Evolutionary conservation across 1,140 invertebrate species (phyloP).

Genomic region (Drosophila ohnishii): DNA sequence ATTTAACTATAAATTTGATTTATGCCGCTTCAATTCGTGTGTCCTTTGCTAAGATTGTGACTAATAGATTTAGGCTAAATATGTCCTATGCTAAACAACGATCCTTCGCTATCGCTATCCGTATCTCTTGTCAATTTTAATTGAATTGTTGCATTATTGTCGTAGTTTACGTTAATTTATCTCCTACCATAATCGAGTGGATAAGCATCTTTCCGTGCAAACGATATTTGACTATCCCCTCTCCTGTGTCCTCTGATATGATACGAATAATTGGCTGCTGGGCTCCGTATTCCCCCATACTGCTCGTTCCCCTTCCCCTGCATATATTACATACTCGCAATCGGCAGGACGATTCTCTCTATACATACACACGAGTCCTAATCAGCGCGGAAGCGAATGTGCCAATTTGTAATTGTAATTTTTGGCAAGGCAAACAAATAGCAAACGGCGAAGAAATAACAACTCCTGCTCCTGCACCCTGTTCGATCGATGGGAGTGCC

Average conservation of each 20-base stretch:
- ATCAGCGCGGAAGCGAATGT: slow-evolving; percentile 51
- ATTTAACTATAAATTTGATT: slow-evolving; percentile 73
- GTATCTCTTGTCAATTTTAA: slow-evolving; percentile 61
- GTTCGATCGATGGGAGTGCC: slow-evolving; percentile 54
- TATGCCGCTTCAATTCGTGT: slow-evolving; percentile 40
- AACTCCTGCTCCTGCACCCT: slow-evolving; percentile 2
- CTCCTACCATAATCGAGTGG: slow-evolving; percentile 54
- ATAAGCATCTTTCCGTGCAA: slow-evolving; percentile 44
- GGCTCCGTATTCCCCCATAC: background rate
- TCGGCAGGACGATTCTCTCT: slow-evolving; percentile 17
- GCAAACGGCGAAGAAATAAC: slow-evolving; percentile 29
- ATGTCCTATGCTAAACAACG: slow-evolving; percentile 37
- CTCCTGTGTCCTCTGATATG: slow-evolving; percentile 35
- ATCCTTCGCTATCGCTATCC: slow-evolving; percentile 23
- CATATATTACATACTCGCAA: slow-evolving; percentile 30
- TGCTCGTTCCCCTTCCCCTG: background rate
- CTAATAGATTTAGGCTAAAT: slow-evolving; percentile 55
- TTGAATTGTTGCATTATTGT: slow-evolving; percentile 82
- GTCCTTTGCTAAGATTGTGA: slow-evolving; percentile 55
- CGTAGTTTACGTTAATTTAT: slow-evolving; percentile 81
- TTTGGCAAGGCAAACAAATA: slow-evolving; percentile 52
- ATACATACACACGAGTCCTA: slow-evolving; percentile 43
- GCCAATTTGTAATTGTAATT: slow-evolving; percentile 77
- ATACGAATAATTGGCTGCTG: slow-evolving; percentile 52
- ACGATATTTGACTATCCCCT: slow-evolving; percentile 15